Conservation (phyloP, 2,888 invertebrate genomes). For the Dryadula phaetusa region DNA sequence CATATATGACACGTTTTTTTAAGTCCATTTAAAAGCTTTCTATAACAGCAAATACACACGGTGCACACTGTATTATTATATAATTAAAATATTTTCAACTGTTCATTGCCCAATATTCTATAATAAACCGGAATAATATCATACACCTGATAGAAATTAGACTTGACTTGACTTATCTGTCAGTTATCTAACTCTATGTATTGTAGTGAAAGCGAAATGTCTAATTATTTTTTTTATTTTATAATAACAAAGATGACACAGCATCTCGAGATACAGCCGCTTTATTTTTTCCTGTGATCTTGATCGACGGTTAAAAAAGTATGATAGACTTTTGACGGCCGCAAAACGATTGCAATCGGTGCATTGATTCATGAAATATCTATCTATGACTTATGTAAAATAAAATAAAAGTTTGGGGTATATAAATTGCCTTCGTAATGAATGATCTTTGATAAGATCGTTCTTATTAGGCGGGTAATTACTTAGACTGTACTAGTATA, state of each 20-base stretch:
- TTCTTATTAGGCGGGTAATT: conserved; percentile 50
- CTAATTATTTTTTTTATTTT: conserved; percentile 73
- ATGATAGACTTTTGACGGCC: conserved; percentile 61
- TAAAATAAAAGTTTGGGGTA: conserved; percentile 45
- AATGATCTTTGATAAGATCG: conserved; percentile 48
- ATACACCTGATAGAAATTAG: conserved; percentile 68
- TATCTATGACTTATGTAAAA: conserved; percentile 44
- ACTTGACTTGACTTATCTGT: conserved; percentile 63
- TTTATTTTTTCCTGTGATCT: conserved; percentile 59
- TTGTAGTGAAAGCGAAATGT: conserved; percentile 79
- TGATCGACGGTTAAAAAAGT: conserved; percentile 57
- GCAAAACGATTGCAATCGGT: conserved; percentile 49
- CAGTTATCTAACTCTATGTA: conserved; percentile 76
- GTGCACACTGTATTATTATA: conserved; percentile 26
- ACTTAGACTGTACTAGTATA: conserved; percentile 44
- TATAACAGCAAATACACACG: conserved; percentile 11
- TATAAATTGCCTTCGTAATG: conserved; percentile 47
- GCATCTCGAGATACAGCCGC: conserved; percentile 54
- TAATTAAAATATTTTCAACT: conserved; percentile 37
- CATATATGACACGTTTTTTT: not conserved
- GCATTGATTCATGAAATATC: conserved; percentile 52
- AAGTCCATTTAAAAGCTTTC: not conserved
- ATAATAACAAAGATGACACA: conserved; percentile 74
- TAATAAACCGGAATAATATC: conserved; percentile 70
- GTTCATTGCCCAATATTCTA: conserved; percentile 43